Conservation (phyloP, 30 jellyfish, hydroid and myxozoan genomes). For the Aurelia coerulea region DNA sequence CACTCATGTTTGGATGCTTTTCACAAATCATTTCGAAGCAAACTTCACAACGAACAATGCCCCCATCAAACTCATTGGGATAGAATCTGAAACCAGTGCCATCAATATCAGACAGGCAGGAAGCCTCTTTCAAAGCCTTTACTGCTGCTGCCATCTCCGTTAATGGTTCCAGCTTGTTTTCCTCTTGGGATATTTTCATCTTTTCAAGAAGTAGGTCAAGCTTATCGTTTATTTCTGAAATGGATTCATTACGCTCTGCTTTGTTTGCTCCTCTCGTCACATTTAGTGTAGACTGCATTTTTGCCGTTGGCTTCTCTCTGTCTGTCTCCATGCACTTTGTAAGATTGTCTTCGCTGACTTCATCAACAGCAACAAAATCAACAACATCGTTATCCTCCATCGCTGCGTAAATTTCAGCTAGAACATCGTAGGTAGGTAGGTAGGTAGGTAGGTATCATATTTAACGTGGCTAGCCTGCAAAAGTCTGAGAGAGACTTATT, state of each 20-base stretch:
- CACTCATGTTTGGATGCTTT: conserved; percentile 28
- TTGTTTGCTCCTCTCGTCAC: conserved; percentile 10
- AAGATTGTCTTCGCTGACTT: neutral
- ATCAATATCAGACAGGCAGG: conserved; percentile 45
- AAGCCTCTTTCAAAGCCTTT: conserved; percentile 39
- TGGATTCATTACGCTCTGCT: neutral
- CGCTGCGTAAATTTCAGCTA: conserved; percentile 1
- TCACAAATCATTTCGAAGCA: conserved; percentile 61
- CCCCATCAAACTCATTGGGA: conserved; percentile 62
- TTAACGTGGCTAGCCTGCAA: no score
- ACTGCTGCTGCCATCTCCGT: conserved; percentile 37
- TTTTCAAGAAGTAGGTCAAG: conserved; percentile 16
- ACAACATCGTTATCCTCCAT: conserved; percentile 4
- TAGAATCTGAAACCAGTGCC: conserved; percentile 47
- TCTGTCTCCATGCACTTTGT: neutral
- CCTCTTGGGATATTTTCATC: conserved; percentile 44
- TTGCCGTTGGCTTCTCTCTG: conserved; percentile 32
- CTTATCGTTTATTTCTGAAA: conserved; percentile 13
- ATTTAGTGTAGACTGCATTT: conserved; percentile 16
- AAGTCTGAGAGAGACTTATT: no score
- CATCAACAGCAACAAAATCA: conserved; percentile 8
- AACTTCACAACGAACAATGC: conserved; percentile 43
- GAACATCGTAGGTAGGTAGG: no score
- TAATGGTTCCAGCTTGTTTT: conserved; percentile 19
- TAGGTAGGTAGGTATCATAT: no score